phyloP scores from a whole-genome alignment of 1,140 invertebrate species.

The Bombus waltoni region DNA sequence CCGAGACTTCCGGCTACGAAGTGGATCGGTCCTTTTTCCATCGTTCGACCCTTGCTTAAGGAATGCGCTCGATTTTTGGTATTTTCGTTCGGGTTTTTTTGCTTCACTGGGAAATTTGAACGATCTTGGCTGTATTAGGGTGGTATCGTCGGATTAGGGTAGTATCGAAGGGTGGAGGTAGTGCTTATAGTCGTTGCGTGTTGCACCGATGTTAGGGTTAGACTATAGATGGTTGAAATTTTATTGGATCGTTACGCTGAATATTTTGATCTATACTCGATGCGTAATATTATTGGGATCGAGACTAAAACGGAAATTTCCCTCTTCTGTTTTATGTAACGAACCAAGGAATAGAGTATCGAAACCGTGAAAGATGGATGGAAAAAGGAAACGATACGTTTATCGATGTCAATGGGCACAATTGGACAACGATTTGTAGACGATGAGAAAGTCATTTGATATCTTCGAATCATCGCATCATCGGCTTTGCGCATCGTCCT shows the following conservation, averaged over 20 bases:
- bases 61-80: neutral
- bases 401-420: neutral
- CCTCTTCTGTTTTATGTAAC: neutral
- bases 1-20: neutral
- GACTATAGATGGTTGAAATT: neutral
- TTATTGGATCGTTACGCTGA: neutral
- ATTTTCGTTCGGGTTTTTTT: neutral
- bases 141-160: neutral
- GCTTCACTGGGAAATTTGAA: neutral
- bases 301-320: neutral
- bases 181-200: neutral
- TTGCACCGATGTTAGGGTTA: neutral
- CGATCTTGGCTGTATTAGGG: neutral
- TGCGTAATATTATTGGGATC: neutral
- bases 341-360: neutral
- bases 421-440: neutral
- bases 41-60: neutral
- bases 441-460: neutral
- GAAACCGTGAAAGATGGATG: neutral
- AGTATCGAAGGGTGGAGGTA: neutral
- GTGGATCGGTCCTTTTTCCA: neutral
- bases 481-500: too few species aligned
- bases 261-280: neutral
- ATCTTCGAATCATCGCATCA: neutral
- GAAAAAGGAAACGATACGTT: neutral